phyloP scores from a whole-genome alignment of 2,113 vertebrate species.

The Haemorhous mexicanus region DNA sequence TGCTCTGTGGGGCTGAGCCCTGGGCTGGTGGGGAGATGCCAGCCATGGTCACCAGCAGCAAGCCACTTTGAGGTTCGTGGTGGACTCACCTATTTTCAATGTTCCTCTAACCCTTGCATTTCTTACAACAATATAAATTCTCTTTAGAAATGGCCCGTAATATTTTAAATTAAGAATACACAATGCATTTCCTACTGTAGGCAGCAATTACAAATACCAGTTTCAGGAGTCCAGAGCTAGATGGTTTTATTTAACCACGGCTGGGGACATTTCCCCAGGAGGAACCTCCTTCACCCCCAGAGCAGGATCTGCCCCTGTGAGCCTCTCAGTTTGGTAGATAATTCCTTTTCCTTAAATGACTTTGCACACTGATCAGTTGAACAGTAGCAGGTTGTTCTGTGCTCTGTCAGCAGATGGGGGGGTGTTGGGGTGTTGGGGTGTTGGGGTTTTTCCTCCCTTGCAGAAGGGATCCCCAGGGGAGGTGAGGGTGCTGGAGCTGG shows the following conservation, averaged over 20 bases:
- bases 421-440: background rate
- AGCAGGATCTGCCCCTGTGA: background rate
- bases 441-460: background rate
- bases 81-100: background rate
- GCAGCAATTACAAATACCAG: background rate
- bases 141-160: background rate
- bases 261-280: rapidly evolving
- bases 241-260: rapidly evolving
- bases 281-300: rapidly evolving
- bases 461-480: background rate
- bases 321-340: rapidly evolving
- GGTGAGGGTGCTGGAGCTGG: background rate
- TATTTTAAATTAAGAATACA: background rate
- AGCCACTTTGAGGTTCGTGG: background rate
- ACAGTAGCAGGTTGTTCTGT: background rate
- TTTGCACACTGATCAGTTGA: rapidly evolving
- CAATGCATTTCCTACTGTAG: rapidly evolving
- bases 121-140: background rate
- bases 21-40: background rate
- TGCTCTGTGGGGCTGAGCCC: background rate
- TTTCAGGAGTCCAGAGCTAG: too few species aligned
- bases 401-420: background rate
- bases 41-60: rapidly evolving
- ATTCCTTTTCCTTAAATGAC: background rate
- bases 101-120: background rate